Evolutionary conservation across 2,797 vertebrate species (phyloP).

Genomic region (Lithobates sylvaticus): DNA sequence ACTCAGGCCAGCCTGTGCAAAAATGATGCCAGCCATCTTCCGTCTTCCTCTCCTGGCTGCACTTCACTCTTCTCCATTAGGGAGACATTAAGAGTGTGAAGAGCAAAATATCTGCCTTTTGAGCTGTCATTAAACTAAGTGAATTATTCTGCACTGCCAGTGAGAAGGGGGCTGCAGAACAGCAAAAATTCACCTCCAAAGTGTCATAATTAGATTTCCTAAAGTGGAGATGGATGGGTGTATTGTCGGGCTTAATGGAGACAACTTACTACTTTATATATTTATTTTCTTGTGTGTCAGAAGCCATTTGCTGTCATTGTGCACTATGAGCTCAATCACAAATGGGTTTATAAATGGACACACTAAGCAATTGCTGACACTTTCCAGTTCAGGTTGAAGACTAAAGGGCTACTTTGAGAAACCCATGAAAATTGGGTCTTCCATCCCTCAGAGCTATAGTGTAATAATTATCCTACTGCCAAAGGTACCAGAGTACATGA

Average conservation of each 20-base stretch:
- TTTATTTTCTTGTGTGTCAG: conserved; percentile 25
- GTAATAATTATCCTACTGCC: no score
- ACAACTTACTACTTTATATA: conserved; percentile 8
- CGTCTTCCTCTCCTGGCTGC: conserved; percentile 48
- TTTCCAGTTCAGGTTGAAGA: background rate
- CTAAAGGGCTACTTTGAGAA: background rate
- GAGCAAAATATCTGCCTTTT: conserved; percentile 51
- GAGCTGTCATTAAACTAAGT: conserved; percentile 22
- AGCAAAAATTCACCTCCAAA: conserved; percentile 28
- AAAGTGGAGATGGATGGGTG: conserved; percentile 51
- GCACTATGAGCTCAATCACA: conserved; percentile 29
- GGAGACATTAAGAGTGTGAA: conserved; percentile 51
- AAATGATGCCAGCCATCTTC: background rate
- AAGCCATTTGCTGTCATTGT: conserved; percentile 43
- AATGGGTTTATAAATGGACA: background rate
- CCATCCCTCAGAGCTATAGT: background rate
- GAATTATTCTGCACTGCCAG: background rate
- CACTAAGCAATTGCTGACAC: background rate
- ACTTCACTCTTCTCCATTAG: conserved; percentile 61
- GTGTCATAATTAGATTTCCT: conserved; percentile 57
- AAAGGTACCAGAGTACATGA: no score
- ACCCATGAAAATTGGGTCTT: background rate
- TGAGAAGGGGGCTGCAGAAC: background rate
- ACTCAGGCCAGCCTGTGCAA: background rate
- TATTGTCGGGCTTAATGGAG: conserved; percentile 31